Evolutionary conservation across 1,140 invertebrate genomes (phyloP), one percentile per base, ranked within the genome.

Genomic region (Paralvinella palmiformis): DNA sequence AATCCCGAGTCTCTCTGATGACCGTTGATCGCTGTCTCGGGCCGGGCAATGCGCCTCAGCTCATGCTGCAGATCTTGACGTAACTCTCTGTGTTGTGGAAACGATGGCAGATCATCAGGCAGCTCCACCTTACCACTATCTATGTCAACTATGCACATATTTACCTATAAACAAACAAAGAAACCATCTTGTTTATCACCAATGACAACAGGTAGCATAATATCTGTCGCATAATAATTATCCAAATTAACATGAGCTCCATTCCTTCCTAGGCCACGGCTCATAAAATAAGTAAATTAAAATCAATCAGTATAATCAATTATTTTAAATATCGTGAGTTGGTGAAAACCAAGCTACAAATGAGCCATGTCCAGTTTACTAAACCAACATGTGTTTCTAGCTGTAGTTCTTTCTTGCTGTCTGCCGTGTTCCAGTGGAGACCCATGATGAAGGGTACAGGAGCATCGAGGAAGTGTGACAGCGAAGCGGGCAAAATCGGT

Each of bases 361-460:
- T n/a, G n/a, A n/a, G n/a, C n/a, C n/a, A n/a, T n/a, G n/a, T n/a
- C n/a, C n/a, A n/a, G n/a, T n/a, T n/a, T n/a, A n/a, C n/a, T n/a
- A n/a, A n/a, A n/a, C n/a, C n/a, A n/a, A n/a, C n/a, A n/a, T n/a
- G n/a, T n/a, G n/a, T n/a, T n/a, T n/a, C n/a, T n/a, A n/a, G n/a
- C n/a, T n/a, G n/a, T n/a, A n/a, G n/a, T n/a, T n/a, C n/a, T n/a
- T n/a, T n/a, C n/a, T n/a, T n/a, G n/a, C n/a, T n/a, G n/a, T n/a
- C n/a, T n/a, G n/a, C n/a, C 6, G 37, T 61, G 13, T 70, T 67
- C 59, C 73, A 71, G 64, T 84, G 79, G 41, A 88, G 72, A 13
- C 96, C 96, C 96, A 99, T 99, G 60, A 99, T 89, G 80, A 96
- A 99, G 20, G 97, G 96, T 32, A 99, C 96, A 0, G 97, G 97